These are phyloP conservation scores for Drosophila littoralis DNA, from an alignment of 1,140 invertebrate species.

Conservation along the genomic window DNA sequence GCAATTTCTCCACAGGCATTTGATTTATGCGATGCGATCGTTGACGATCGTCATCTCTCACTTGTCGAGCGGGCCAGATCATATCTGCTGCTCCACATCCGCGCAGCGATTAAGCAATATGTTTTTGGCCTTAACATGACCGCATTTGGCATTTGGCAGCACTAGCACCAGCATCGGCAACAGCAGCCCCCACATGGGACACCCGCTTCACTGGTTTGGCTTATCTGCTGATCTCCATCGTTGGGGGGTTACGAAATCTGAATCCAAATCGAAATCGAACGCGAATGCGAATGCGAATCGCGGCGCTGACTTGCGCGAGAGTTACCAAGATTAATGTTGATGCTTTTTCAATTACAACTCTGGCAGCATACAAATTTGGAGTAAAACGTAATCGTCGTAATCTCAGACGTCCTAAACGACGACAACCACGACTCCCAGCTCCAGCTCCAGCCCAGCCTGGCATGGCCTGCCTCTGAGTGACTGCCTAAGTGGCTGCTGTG, in stretches of 20 bases:
- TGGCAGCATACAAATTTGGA: slow-evolving; percentile 83
- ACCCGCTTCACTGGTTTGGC: slow-evolving; percentile 58
- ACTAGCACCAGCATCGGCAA: slow-evolving; percentile 10
- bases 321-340: slow-evolving; percentile 84
- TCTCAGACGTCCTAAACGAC: slow-evolving; percentile 83
- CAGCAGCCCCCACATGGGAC: slow-evolving; percentile 64
- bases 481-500: slow-evolving; percentile 78
- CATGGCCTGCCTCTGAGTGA: slow-evolving; percentile 53
- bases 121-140: slow-evolving; percentile 46
- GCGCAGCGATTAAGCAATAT: slow-evolving; percentile 73
- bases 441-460: slow-evolving; percentile 22
- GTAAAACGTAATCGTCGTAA: slow-evolving; percentile 83
- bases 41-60: slow-evolving; percentile 63
- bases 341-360: slow-evolving; percentile 84
- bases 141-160: slow-evolving; percentile 31
- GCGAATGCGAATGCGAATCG: slow-evolving; percentile 29
- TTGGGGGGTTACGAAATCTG: slow-evolving; percentile 57
- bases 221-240: slow-evolving; percentile 43
- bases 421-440: slow-evolving; percentile 38
- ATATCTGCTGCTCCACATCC: slow-evolving; percentile 58
- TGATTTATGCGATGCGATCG: slow-evolving; percentile 74
- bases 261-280: slow-evolving; percentile 47
- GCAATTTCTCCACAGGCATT: slow-evolving; percentile 70
- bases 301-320: slow-evolving; percentile 40
- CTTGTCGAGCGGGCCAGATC: slow-evolving; percentile 51